Evolutionary conservation across 1,140 invertebrate species (phyloP).

Genomic region (Leptoteleia sp.): DNA sequence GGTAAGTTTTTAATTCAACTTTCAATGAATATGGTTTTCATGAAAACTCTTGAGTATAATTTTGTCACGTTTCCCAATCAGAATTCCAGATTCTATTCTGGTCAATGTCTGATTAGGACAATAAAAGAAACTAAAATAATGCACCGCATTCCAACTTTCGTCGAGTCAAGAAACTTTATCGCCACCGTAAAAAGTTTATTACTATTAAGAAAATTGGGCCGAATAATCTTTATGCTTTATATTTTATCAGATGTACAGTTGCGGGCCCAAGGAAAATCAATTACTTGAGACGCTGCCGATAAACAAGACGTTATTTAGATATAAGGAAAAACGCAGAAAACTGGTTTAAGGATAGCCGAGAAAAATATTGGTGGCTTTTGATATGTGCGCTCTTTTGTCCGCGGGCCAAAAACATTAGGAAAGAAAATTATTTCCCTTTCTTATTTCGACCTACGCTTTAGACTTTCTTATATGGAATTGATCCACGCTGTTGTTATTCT

Average conservation of each 20-base stretch:
- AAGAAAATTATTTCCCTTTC: conserved; percentile 25
- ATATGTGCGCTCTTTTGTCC: conserved; percentile 10
- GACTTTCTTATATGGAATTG: conserved; percentile 12
- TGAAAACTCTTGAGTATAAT: background rate
- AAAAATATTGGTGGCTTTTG: conserved; percentile 27
- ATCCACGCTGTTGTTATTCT: conserved; percentile 32
- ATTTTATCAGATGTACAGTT: background rate
- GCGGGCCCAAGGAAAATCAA: conserved; percentile 4
- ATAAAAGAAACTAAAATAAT: background rate
- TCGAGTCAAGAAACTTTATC: no score
- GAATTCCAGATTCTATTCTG: background rate
- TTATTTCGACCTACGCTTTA: conserved; percentile 23
- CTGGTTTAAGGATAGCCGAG: conserved; percentile 10
- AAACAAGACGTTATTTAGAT: conserved; percentile 26
- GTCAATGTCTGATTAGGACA: background rate
- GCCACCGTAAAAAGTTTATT: background rate
- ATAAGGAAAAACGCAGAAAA: conserved; percentile 15
- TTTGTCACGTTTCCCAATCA: background rate
- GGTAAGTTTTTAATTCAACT: background rate
- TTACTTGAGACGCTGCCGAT: conserved; percentile 10
- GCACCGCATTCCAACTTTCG: no score
- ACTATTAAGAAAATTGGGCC: background rate
- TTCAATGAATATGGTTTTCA: background rate
- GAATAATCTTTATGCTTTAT: background rate
- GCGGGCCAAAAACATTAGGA: conserved; percentile 21